Percentiles rank a stretch among this genome's conserved stretches.
Evolutionary conservation across 1,140 invertebrate species (phyloP).

Genomic region (Macrocentrus cingulum): DNA sequence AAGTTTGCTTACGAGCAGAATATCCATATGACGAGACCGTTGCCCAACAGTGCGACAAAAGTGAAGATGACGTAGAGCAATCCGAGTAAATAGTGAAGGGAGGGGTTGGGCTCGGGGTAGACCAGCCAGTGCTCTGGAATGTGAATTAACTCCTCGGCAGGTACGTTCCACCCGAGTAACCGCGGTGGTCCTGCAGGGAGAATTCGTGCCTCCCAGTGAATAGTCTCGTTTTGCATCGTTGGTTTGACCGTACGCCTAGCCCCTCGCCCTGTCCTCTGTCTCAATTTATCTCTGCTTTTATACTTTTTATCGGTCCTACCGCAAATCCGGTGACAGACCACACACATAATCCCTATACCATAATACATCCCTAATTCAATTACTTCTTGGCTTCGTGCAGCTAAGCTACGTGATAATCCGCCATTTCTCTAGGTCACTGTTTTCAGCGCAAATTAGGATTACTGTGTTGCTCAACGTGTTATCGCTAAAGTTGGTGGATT

Average conservation of each 20-base stretch:
- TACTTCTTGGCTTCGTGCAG: constrained; percentile 48
- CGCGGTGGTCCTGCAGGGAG: constrained; percentile 53
- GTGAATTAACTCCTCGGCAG: constrained; percentile 71
- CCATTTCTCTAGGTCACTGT: constrained; percentile 44
- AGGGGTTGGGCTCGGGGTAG: constrained; percentile 77
- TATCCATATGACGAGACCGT: constrained; percentile 87
- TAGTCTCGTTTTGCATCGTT: constrained; percentile 45
- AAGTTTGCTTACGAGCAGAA: constrained; percentile 71
- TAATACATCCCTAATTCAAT: constrained; percentile 43
- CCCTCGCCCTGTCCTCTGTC: constrained; percentile 42
- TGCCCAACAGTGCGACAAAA: constrained; percentile 75
- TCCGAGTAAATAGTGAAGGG: constrained; percentile 80
- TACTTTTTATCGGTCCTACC: constrained; percentile 30
- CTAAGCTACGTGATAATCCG: constrained; percentile 51
- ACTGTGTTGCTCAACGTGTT: too few species aligned
- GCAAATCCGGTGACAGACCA: constrained; percentile 29
- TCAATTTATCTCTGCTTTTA: constrained; percentile 32
- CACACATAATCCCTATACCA: constrained; percentile 25
- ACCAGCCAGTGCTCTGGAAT: constrained; percentile 82
- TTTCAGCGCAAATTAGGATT: too few species aligned
- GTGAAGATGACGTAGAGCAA: constrained; percentile 80
- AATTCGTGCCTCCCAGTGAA: constrained; percentile 50
- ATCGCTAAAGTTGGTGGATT: too few species aligned
- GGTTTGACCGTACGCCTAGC: constrained; percentile 40
- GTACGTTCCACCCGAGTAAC: constrained; percentile 76